Base-by-base conservation (phyloP, 2,888 invertebrate species). In the Rhodophaea formosa region DNA sequence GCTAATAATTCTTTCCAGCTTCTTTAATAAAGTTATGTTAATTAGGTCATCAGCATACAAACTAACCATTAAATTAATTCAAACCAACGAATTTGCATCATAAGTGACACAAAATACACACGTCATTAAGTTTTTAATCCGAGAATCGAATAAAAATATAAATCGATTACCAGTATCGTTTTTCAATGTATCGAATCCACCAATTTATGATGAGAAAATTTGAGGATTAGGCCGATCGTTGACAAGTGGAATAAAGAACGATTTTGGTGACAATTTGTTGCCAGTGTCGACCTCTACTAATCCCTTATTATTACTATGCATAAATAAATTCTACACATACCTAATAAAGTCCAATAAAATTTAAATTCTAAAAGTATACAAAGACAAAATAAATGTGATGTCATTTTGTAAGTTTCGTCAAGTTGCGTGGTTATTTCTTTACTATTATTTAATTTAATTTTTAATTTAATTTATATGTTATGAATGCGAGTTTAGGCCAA, bases 181-280 rank as follows among this genome's bases (percentile, higher is more conserved):
- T 23, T 30, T 49, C 47, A 42, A 47, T 47, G 10, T 23, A 49
- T 56, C 35, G 39, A 56, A 56, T 56, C 56, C 56, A 23, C 49
- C 56, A 30, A 56, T 56, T 56, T 49, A 56, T 30, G 56, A 56
- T 56, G 56, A 56, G 56, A 56, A 49, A 49, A 42, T 42, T 43
- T 43, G 47, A n/a, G 56, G 56, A 56, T 56, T 56, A 56, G 7
- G n/a, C 29, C 23, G 23, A 39, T 14, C 49, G 56, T 56, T 56
- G 56, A 56, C 56, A 56, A 30, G 17, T 56, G 14, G 14, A 23
- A 46, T 49, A 56, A 56, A 15, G 17, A 49, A 56, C 14, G 49
- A 14, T 23, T 45, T 23, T 32, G 32, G 32, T 45, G 12, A 45
- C 7, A 45, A 35, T 16, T 23, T 44, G 44, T 54, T 46, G 17